Percentiles rank a stretch among this genome's conserved stretches.
These are phyloP conservation scores for Amphipoea oculea DNA, from an alignment of 2,888 invertebrate genomes.

Conservation along the genomic window DNA sequence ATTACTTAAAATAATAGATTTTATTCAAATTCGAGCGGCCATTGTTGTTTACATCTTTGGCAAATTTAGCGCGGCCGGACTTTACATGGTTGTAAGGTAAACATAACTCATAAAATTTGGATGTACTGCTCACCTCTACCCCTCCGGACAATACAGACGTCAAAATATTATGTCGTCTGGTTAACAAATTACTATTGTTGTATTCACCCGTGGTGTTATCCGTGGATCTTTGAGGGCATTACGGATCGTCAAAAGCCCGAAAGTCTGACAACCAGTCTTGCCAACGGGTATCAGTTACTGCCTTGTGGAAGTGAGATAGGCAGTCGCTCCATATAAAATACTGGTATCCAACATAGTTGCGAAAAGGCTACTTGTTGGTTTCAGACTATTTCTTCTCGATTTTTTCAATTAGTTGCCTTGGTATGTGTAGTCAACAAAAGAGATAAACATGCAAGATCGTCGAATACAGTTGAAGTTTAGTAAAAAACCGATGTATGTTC, in stretches of 20 bases:
- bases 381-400: not conserved
- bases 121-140: not conserved
- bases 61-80: too few relatives aligned
- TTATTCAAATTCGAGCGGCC: too few relatives aligned
- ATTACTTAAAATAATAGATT: too few relatives aligned
- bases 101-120: not conserved
- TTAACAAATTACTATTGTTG: not conserved
- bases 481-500: too few relatives aligned
- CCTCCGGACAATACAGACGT: not conserved
- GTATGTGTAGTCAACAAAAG: too few relatives aligned
- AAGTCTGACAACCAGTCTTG: not conserved
- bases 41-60: too few relatives aligned
- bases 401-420: not conserved
- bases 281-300: not conserved
- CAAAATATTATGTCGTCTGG: not conserved
- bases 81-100: too few relatives aligned
- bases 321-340: not conserved
- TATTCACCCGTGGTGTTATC: not conserved
- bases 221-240: not conserved
- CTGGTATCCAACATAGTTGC: not conserved
- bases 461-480: too few relatives aligned
- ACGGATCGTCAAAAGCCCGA: not conserved
- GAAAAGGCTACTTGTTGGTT: not conserved
- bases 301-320: not conserved
- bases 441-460: too few relatives aligned